A percentile compares a stretch with the other conserved stretches of the same genome.
phyloP scores from a whole-genome alignment of 2,113 vertebrate species.

The Lagopus muta region DNA sequence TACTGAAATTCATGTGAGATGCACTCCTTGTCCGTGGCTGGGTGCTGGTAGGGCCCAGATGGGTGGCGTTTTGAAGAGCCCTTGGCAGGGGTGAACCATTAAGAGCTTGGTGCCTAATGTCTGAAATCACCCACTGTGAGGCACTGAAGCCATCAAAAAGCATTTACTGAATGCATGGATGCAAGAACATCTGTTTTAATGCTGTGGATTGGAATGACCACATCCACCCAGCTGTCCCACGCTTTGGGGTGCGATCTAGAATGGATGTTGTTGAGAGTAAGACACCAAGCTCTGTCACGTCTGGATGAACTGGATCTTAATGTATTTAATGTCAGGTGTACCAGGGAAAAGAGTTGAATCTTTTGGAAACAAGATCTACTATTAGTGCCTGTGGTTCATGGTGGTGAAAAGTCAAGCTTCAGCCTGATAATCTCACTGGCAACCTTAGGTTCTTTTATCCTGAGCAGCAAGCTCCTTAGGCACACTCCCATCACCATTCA shows the following conservation, averaged over 20 bases:
- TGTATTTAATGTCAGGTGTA: not conserved
- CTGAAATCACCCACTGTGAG: not conserved
- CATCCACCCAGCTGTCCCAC: not conserved
- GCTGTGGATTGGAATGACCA: rapidly evolving
- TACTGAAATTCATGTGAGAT: not conserved
- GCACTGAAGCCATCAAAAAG: not conserved
- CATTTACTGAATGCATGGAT: not conserved
- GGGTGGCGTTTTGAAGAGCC: not conserved
- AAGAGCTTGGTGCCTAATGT: not conserved
- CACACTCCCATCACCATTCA: not conserved
- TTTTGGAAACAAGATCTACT: not conserved
- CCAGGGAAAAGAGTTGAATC: not conserved
- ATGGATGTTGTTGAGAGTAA: not conserved
- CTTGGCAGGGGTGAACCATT: not conserved
- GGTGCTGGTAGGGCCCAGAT: not conserved
- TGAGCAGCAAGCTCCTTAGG: not conserved
- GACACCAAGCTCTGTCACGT: not conserved
- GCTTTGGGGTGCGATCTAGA: not conserved
- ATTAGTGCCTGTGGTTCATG: not conserved
- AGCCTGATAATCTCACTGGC: not conserved
- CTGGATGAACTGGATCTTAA: not conserved
- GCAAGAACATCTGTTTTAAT: not conserved
- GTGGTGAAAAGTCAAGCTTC: not conserved
- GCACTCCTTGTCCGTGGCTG: rapidly evolving
- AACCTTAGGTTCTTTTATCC: not conserved